Conservation (phyloP, 2,888 invertebrate genomes). For the Quadroppia sp. region DNA sequence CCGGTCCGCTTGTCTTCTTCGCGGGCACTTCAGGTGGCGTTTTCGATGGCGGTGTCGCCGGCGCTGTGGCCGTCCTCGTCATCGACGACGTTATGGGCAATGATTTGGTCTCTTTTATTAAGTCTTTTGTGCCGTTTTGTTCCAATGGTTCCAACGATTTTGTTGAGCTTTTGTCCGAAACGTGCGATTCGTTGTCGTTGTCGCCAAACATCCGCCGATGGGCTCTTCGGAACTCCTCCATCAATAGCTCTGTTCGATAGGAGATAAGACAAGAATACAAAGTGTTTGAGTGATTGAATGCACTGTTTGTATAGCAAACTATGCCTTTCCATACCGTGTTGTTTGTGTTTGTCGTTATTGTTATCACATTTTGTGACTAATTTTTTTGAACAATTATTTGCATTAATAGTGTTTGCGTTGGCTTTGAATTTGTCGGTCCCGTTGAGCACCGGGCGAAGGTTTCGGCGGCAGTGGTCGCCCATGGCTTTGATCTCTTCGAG, state of each 20-base stretch:
- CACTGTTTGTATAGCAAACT: slow-evolving; percentile 1
- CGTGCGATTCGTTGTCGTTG: slow-evolving; percentile 13
- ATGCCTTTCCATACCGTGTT: slow-evolving; percentile 46
- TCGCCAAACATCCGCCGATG: slow-evolving; percentile 76
- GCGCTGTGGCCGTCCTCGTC: neutral
- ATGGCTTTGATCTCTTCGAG: slow-evolving; percentile 38
- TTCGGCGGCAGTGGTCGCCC: slow-evolving; percentile 25
- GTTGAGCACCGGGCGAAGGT: slow-evolving; percentile 37
- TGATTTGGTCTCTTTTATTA: slow-evolving; percentile 1
- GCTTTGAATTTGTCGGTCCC: neutral
- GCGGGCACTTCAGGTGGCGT: neutral
- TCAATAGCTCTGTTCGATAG: slow-evolving; percentile 56
- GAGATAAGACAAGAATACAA: neutral
- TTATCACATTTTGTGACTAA: slow-evolving; percentile 15
- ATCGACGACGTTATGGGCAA: neutral
- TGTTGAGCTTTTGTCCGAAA: slow-evolving; percentile 9
- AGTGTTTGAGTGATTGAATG: slow-evolving; percentile 32
- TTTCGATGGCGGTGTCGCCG: neutral
- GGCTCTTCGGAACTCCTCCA: slow-evolving; percentile 84
- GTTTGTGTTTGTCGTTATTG: slow-evolving; percentile 44
- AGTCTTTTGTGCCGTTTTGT: neutral
- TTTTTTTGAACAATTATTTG: neutral
- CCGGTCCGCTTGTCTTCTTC: slow-evolving; percentile 18
- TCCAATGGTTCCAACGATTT: neutral
- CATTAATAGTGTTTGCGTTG: neutral